Conservation (phyloP, 2,797 vertebrate species). For the Gymnodraco acuticeps region DNA sequence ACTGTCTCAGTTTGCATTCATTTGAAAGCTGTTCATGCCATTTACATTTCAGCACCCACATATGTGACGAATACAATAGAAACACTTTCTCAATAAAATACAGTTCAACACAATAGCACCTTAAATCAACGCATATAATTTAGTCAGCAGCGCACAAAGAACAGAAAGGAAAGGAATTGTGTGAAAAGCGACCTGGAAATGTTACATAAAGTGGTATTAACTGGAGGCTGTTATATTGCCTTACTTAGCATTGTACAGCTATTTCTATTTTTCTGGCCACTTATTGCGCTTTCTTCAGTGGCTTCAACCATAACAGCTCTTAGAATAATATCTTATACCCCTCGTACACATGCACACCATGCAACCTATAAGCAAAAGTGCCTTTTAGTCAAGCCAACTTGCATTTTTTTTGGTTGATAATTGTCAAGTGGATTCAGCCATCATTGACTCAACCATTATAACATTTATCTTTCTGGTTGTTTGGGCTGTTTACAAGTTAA, state of each 20-base stretch:
- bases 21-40: not conserved
- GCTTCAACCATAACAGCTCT: conserved; percentile 5
- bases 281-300: conserved; percentile 4
- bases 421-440: conserved; percentile 41
- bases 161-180: not conserved
- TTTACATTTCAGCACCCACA: not conserved
- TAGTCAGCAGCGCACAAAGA: conserved; percentile 5
- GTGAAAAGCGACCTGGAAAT: not conserved
- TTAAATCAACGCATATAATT: conserved; percentile 15
- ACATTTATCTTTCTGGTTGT: conserved; percentile 58
- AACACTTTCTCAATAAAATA: conserved; percentile 8
- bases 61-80: not conserved
- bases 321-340: not conserved
- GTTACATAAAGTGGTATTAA: conserved; percentile 6
- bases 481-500: conserved; percentile 53
- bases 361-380: not conserved
- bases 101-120: conserved; percentile 3
- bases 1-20: not conserved
- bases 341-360: not conserved
- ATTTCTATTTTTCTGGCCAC: conserved; percentile 5
- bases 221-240: not conserved
- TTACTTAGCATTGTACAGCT: not conserved
- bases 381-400: not conserved
- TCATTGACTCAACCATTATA: conserved; percentile 36
- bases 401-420: conserved; percentile 26